Base-by-base conservation (phyloP, 2,113 vertebrate species). In the Corydoras maculifer region DNA sequence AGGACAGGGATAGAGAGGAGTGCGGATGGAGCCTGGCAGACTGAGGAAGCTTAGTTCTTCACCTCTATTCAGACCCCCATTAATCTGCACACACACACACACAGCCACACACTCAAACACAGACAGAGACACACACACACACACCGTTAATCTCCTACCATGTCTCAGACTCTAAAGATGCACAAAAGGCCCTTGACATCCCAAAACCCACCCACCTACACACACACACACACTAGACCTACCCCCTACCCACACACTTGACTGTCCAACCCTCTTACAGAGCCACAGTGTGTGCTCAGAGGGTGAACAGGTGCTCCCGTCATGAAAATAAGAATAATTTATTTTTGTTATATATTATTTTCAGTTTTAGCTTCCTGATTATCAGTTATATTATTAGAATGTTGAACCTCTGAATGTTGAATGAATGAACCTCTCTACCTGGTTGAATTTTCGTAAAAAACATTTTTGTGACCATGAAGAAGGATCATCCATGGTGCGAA, bases 21-120 rank as follows among this genome's bases (percentile, higher is more conserved):
- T 70, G 57, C 30, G 71, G 61, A 65, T 8, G 30, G 71, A 67
- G 69, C 75, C 61, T 68, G 70, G 60, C 65, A 58, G 74, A 74
- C 81, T 77, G 85, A 82, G 81, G 80, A 85, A 78, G 81, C 78
- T 79, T 88, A 90, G 89, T 90, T 88, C 87, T 83, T 81, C 75
- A 80, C 73, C 84, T 84, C 81, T 76, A 88, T 89, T 90, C 88
- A 90, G 77, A 75, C 76, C 81, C 73, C 77, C 84, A 77, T 82
- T 89, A 90, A 90, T 89, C 88, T 87, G 84, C 72, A 62, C 54
- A 3, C 50, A 18, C 67, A 43, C 73, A 74, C 68, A 84, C 82
- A 77, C 75, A 62, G 73, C 76, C 58, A 72, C 66, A 67, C 54
- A 10, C 3, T 77, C 75, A 62, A 73, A 77, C 58, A 72, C 72